phyloP scores from a whole-genome alignment of 2,113 vertebrate genomes.

The Nerophis lumbriciformis region DNA sequence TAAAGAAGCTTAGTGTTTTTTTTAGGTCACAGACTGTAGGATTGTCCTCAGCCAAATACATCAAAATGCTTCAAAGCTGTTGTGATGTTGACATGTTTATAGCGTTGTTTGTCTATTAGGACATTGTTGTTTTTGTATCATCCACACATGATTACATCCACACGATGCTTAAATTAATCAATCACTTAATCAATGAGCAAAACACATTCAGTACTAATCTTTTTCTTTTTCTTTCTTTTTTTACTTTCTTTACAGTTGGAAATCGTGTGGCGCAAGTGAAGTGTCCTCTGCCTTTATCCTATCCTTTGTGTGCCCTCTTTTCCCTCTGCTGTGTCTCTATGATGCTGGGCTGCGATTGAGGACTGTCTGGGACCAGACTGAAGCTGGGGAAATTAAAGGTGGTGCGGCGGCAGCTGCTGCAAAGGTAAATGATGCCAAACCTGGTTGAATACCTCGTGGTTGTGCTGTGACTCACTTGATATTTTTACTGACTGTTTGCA shows the following conservation, averaged over 20 bases:
- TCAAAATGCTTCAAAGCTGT: no score
- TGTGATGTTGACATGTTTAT: no score
- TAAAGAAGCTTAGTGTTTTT: no score
- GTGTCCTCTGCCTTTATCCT: background rate
- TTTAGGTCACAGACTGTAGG: no score
- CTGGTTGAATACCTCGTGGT: no score
- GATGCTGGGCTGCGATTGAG: constrained; percentile 63
- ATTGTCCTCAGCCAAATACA: no score
- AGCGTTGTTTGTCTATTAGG: no score
- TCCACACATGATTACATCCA: background rate
- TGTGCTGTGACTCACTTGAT: no score
- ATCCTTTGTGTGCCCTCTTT: background rate
- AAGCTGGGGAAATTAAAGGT: constrained; percentile 82
- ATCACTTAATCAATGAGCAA: no score
- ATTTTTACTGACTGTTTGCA: constrained; percentile 1
- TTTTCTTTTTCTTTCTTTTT: constrained; percentile 2
- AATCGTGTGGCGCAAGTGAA: background rate
- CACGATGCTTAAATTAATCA: constrained; percentile 1
- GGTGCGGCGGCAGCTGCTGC: constrained; percentile 75
- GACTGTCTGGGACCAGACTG: constrained; percentile 64
- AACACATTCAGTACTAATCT: no score
- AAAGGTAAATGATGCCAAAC: constrained; percentile 58
- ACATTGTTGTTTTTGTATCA: no score
- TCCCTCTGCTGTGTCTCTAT: constrained; percentile 18
- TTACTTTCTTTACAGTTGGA: constrained; percentile 27